These are phyloP conservation scores for Gymnoscelis rufifasciata DNA, from an alignment of 2,888 invertebrate species.

Conservation along the genomic window DNA sequence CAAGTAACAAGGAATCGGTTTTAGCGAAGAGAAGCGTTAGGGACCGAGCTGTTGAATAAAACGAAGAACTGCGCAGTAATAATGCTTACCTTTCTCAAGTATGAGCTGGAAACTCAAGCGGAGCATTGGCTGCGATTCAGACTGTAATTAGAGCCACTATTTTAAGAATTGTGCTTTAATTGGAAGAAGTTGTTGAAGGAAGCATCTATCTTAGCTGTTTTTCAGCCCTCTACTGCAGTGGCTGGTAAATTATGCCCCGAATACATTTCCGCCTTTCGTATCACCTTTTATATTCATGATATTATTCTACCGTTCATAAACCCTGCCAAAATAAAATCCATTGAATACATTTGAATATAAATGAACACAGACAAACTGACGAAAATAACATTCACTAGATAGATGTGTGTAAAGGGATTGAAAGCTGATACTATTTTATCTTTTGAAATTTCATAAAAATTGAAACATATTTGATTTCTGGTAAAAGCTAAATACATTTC, in stretches of 20 bases:
- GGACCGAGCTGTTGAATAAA: conserved; percentile 67
- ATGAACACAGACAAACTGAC: conserved; percentile 17
- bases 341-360: conserved; percentile 8
- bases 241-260: background rate
- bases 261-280: background rate
- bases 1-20: conserved; percentile 78
- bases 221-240: background rate
- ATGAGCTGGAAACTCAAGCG: conserved; percentile 52
- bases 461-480: conserved; percentile 69
- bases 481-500: conserved; percentile 70
- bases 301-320: conserved; percentile 4
- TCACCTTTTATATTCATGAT: background rate
- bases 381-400: conserved; percentile 33
- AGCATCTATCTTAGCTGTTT: conserved; percentile 18
- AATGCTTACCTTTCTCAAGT: conserved; percentile 64
- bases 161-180: conserved; percentile 15
- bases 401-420: conserved; percentile 48
- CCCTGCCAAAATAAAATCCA: conserved; percentile 7
- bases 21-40: conserved; percentile 68
- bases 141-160: conserved; percentile 32
- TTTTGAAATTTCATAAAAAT: conserved; percentile 60
- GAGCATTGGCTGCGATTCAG: conserved; percentile 32
- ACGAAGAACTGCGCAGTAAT: conserved; percentile 57
- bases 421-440: conserved; percentile 54
- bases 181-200: conserved; percentile 10